Conservation (phyloP, 2,113 vertebrate species). For the Apodemus speciosus region DNA sequence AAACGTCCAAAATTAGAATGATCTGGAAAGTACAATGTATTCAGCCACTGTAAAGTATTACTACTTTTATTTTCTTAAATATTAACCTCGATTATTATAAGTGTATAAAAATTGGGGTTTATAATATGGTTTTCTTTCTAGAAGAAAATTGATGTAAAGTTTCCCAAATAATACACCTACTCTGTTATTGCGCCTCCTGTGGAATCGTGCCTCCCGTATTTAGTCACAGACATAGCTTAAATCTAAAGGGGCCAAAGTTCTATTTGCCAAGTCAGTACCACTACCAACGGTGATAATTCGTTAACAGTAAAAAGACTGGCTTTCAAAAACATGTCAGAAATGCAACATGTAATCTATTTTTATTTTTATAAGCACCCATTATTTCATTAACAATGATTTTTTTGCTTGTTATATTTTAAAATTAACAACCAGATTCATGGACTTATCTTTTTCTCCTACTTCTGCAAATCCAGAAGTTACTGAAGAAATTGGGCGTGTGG, state of each 20-base stretch:
- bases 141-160: conserved; percentile 36
- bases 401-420: conserved; percentile 57
- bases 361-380: background rate
- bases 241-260: background rate
- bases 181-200: background rate
- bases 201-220: background rate
- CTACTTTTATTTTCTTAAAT: conserved; percentile 9
- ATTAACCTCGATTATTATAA: background rate
- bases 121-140: conserved; percentile 58
- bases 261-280: background rate
- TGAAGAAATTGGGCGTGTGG: conserved; percentile 82
- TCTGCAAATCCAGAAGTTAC: conserved; percentile 81
- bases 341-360: background rate
- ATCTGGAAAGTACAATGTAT: background rate
- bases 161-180: conserved; percentile 57
- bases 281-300: background rate
- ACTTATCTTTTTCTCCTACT: conserved; percentile 67
- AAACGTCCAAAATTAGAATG: background rate
- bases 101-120: conserved; percentile 23
- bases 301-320: background rate
- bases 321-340: background rate
- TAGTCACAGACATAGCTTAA: background rate
- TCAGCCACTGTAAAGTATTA: background rate
- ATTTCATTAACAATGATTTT: background rate
- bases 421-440: conserved; percentile 39